Conservation (phyloP, 2,797 vertebrate genomes). For the Pseudochaenichthys georgianus region DNA sequence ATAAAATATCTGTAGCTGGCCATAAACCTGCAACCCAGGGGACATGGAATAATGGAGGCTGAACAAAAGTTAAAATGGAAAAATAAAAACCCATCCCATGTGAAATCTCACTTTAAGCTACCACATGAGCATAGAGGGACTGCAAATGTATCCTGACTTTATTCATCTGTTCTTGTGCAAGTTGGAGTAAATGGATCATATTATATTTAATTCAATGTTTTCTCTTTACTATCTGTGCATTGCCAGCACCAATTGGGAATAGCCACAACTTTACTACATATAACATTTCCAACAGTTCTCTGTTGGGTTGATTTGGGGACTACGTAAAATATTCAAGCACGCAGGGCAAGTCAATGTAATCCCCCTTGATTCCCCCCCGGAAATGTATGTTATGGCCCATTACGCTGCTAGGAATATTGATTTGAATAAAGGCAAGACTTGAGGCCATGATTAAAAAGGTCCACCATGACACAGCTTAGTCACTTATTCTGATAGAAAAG, state of each 20-base stretch:
- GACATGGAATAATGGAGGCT: slow-evolving; percentile 6
- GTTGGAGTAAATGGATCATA: neutral
- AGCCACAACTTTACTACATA: neutral
- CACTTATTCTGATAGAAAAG: neutral
- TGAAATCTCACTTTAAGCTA: slow-evolving; percentile 6
- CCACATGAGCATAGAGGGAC: neutral
- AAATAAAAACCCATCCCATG: slow-evolving; percentile 18
- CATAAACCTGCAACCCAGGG: slow-evolving; percentile 6
- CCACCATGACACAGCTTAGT: neutral
- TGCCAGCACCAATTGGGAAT: neutral
- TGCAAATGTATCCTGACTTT: neutral
- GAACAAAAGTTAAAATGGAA: slow-evolving; percentile 15
- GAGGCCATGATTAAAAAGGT: neutral
- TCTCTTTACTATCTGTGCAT: neutral
- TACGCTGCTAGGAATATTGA: neutral
- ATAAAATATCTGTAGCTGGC: slow-evolving; percentile 7
- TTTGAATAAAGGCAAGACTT: neutral
- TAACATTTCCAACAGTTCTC: neutral
- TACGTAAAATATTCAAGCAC: neutral
- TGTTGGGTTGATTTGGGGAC: neutral
- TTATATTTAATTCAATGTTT: neutral
- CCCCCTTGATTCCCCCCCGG: neutral
- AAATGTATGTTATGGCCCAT: neutral
- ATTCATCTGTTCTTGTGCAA: neutral
- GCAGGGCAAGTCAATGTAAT: neutral